Conservation (phyloP, 2,113 vertebrate genomes). For the Rhabdomys dilectus region DNA sequence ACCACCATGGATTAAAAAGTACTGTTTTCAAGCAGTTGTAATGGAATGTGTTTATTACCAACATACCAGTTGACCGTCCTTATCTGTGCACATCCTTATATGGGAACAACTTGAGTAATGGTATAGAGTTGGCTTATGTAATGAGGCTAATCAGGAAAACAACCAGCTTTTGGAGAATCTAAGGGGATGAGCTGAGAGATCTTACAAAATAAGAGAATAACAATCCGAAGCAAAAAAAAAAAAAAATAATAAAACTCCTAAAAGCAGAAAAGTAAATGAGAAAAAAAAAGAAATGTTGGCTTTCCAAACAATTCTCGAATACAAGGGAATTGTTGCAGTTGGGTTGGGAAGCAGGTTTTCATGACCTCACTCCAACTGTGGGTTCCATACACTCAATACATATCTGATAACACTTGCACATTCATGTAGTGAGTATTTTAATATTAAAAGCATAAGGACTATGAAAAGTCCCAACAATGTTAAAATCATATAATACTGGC, state of each 20-base stretch:
- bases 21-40: slow-evolving; percentile 14
- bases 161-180: slow-evolving; percentile 37
- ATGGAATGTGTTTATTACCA: not conserved
- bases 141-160: slow-evolving; percentile 57
- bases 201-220: not conserved
- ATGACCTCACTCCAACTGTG: not conserved
- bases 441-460: slow-evolving; percentile 28
- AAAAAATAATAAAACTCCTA: slow-evolving; percentile 14
- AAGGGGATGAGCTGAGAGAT: slow-evolving; percentile 37
- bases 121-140: not conserved
- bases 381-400: not conserved
- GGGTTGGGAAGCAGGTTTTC: not conserved
- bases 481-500: slow-evolving; percentile 32
- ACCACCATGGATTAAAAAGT: not conserved
- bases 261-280: not conserved
- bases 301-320: slow-evolving; percentile 29
- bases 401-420: not conserved
- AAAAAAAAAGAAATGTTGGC: not conserved
- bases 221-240: slow-evolving; percentile 20
- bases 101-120: not conserved
- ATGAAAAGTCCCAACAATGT: slow-evolving; percentile 28
- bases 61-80: not conserved
- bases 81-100: not conserved
- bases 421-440: not conserved
- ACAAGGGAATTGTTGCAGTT: slow-evolving; percentile 9